phyloP scores from a whole-genome alignment of 2,113 vertebrate genomes.

The Ceratotherium simum region DNA sequence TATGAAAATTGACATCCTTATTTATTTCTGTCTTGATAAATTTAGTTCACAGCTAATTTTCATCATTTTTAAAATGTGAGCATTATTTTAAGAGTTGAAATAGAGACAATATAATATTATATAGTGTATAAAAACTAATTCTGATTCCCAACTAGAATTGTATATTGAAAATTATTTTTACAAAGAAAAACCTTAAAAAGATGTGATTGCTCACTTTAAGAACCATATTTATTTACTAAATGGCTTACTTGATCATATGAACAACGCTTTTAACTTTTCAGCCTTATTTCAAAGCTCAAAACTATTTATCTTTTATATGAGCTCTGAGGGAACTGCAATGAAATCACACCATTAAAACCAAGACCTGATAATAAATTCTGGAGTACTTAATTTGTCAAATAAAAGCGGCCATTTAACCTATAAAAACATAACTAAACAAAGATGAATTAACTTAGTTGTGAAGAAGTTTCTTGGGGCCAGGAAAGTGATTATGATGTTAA shows the following conservation, averaged over 20 bases:
- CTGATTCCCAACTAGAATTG: not conserved
- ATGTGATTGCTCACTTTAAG: not conserved
- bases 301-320: conserved; percentile 19
- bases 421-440: conserved; percentile 57
- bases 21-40: not conserved
- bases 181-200: not conserved
- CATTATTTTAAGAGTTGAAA: conserved; percentile 10
- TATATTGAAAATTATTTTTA: not conserved
- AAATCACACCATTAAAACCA: conserved; percentile 34
- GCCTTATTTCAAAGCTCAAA: not conserved
- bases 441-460: conserved; percentile 59
- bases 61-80: not conserved
- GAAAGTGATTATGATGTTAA: conserved; percentile 48
- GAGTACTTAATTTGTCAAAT: conserved; percentile 68
- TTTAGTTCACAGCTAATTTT: not conserved
- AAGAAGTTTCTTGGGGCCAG: conserved; percentile 13
- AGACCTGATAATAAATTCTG: conserved; percentile 33
- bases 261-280: not conserved
- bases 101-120: not conserved
- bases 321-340: not conserved
- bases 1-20: not conserved
- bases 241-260: not conserved
- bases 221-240: not conserved
- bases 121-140: not conserved
- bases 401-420: conserved; percentile 43